phyloP scores from a whole-genome alignment of 2,797 vertebrate genomes.

The Epinephelus awoara region DNA sequence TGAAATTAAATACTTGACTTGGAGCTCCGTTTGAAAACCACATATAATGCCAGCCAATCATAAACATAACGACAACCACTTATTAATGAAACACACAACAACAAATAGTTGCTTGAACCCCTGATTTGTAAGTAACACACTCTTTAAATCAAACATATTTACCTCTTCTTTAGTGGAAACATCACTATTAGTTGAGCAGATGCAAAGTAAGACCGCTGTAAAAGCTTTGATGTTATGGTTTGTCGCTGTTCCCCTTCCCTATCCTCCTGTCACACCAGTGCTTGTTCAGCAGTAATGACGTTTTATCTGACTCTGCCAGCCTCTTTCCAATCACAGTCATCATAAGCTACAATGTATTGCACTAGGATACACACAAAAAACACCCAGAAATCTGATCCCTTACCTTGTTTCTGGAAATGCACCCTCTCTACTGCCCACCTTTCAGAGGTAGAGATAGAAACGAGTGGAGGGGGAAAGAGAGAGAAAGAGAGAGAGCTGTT shows the following conservation, averaged over 20 bases:
- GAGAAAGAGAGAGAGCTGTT: constrained; percentile 45
- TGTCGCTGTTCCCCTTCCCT: constrained; percentile 19
- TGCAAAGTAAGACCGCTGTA: constrained; percentile 24
- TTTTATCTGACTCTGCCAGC: constrained; percentile 49
- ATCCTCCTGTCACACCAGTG: constrained; percentile 33
- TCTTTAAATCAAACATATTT: constrained; percentile 33
- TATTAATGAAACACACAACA: not conserved
- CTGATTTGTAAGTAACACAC: not conserved
- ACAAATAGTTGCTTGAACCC: not conserved
- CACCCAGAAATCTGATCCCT: constrained; percentile 50
- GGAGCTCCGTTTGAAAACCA: not conserved
- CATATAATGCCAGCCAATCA: not conserved
- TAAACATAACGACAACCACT: not conserved
- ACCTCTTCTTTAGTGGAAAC: constrained; percentile 64
- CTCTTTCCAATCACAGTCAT: constrained; percentile 45
- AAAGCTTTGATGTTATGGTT: constrained; percentile 30
- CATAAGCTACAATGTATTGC: constrained; percentile 38
- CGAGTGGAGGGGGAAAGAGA: constrained; percentile 58
- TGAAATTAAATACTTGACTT: not conserved
- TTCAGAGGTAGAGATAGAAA: constrained; percentile 71
- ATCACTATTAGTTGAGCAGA: constrained; percentile 46
- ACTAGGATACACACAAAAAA: constrained; percentile 19
- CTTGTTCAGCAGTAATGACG: constrained; percentile 51
- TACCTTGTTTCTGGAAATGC: constrained; percentile 84
- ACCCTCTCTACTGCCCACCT: constrained; percentile 72